Evolutionary conservation across 2,113 vertebrate genomes (phyloP).

Genomic region (Anolis sagrei): DNA sequence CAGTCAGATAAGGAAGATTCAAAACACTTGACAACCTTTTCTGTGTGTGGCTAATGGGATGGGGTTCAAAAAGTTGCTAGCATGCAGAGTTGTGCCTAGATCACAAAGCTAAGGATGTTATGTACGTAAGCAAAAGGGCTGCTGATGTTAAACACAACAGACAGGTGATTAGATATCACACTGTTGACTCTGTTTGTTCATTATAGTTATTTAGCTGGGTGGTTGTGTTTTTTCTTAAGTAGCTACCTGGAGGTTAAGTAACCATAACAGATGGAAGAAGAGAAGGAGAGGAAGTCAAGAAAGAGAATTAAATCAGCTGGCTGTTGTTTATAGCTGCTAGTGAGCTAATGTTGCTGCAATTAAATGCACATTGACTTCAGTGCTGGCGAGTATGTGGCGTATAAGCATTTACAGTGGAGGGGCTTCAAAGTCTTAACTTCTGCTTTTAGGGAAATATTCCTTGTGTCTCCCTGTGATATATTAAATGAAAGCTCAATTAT

Average conservation of each 20-base stretch:
- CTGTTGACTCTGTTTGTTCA: slow-evolving; percentile 71
- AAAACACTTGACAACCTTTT: neutral
- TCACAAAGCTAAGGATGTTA: slow-evolving; percentile 56
- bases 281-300: slow-evolving; percentile 29
- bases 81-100: neutral
- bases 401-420: slow-evolving; percentile 15
- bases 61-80: neutral
- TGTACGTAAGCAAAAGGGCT: slow-evolving; percentile 61
- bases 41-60: neutral
- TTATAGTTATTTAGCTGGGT: slow-evolving; percentile 74
- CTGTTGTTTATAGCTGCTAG: slow-evolving; percentile 38
- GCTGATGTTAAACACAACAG: slow-evolving; percentile 73
- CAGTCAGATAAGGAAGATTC: neutral
- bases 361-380: slow-evolving; percentile 27
- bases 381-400: neutral
- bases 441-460: neutral
- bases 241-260: slow-evolving; percentile 74
- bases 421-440: neutral
- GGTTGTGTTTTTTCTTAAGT: slow-evolving; percentile 54
- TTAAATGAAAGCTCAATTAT: slow-evolving; percentile 25
- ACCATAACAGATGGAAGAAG: slow-evolving; percentile 57
- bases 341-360: slow-evolving; percentile 14
- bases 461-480: accelerated
- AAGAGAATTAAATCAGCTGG: slow-evolving; percentile 44
- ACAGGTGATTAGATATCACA: slow-evolving; percentile 71